These are phyloP conservation scores for Nycticryphes semicollaris DNA, from an alignment of 2,113 vertebrate genomes.

Conservation along the genomic window DNA sequence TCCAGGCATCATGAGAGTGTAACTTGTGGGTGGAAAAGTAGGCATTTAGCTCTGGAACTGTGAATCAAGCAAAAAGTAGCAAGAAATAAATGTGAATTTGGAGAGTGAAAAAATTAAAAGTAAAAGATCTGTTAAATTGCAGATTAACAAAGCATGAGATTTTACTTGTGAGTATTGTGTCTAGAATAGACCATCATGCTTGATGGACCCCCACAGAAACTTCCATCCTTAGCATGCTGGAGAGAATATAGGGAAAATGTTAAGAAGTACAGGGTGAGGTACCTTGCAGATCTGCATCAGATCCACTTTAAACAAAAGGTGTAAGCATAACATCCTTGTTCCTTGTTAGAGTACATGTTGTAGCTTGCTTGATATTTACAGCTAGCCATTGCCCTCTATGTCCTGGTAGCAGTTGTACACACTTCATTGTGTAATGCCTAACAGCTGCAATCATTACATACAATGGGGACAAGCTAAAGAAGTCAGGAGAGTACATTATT, in stretches of 20 bases:
- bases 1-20: too few species aligned
- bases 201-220: neutral
- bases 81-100: neutral
- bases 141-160: neutral
- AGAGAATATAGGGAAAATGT: neutral
- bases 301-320: neutral
- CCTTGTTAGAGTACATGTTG: neutral
- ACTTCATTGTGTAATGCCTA: neutral
- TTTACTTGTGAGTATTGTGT: neutral
- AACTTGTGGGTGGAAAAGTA: neutral
- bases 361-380: neutral
- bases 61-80: neutral
- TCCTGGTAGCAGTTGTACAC: neutral
- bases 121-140: neutral
- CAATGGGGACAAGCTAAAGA: neutral
- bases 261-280: neutral
- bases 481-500: neutral
- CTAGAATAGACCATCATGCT: neutral
- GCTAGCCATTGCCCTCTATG: neutral
- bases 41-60: neutral
- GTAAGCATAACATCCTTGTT: neutral
- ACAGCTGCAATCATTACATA: neutral
- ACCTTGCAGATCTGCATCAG: neutral
- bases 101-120: neutral
- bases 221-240: neutral